Percentiles rank a stretch among this genome's conserved stretches.
These are phyloP conservation scores for Triplophysa siluroides DNA, from an alignment of 2,113 vertebrate species.

Conservation along the genomic window DNA sequence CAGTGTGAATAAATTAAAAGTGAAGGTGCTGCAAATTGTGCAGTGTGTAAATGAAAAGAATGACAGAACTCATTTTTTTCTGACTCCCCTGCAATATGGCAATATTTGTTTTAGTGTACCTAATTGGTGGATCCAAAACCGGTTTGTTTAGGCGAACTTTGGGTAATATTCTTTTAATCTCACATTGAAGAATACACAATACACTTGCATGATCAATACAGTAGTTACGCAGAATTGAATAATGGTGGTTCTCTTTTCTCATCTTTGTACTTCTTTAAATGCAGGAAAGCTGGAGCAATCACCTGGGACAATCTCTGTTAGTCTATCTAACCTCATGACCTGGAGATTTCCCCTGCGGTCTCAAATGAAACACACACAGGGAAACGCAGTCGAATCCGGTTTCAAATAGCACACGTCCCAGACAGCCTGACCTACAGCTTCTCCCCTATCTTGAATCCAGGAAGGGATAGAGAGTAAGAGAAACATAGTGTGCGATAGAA, in stretches of 20 bases:
- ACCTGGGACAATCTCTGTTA: neutral
- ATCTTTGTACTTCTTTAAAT: neutral
- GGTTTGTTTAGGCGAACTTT: neutral
- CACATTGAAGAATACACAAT: neutral
- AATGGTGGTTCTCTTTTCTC: neutral
- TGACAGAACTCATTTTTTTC: neutral
- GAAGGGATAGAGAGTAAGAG: conserved; percentile 20
- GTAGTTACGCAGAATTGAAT: neutral
- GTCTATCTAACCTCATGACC: conserved; percentile 29
- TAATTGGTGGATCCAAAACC: neutral
- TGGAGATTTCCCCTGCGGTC: conserved; percentile 25
- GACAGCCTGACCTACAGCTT: conserved; percentile 27
- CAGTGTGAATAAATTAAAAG: neutral
- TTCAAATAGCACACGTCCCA: conserved; percentile 32
- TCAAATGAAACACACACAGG: conserved; percentile 31
- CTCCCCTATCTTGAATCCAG: neutral
- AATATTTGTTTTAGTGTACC: neutral
- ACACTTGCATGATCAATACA: neutral
- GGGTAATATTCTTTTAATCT: neutral
- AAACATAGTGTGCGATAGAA: conserved; percentile 19
- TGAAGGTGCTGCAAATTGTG: neutral
- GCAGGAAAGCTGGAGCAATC: neutral
- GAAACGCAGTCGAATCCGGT: conserved; percentile 40
- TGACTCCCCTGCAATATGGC: neutral
- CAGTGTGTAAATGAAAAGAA: no score